Percentiles rank a stretch among this genome's conserved stretches.
Conservation (phyloP, 2,888 invertebrate genomes). For the Pristionchus mayeri region DNA sequence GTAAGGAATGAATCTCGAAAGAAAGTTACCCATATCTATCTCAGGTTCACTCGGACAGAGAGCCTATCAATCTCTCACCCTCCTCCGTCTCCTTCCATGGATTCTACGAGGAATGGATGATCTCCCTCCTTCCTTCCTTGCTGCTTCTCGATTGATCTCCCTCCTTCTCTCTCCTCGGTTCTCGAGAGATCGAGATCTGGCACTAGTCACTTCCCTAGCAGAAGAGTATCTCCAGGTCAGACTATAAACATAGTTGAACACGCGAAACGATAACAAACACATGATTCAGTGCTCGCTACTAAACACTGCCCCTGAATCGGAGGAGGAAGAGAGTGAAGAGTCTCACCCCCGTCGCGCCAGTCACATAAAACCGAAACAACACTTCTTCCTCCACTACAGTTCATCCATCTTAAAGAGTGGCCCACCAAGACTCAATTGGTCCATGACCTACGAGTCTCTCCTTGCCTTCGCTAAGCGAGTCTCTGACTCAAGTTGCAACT, state of each 20-base stretch:
- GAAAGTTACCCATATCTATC: not conserved
- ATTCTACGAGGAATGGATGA: not conserved
- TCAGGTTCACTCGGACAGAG: not conserved
- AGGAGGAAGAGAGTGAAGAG: not conserved
- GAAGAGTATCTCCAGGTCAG: not conserved
- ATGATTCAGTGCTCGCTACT: not conserved
- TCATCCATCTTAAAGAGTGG: not conserved
- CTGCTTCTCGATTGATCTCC: not conserved
- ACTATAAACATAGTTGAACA: not conserved
- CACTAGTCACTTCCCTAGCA: not conserved
- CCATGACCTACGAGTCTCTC: not conserved
- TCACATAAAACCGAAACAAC: not conserved
- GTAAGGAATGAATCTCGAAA: not conserved
- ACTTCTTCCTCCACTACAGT: not conserved
- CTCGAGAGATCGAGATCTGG: not conserved
- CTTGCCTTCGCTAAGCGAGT: not conserved
- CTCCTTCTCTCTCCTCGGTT: not conserved
- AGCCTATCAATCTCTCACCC: not conserved
- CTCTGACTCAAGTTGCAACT: not conserved
- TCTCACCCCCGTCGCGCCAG: not conserved
- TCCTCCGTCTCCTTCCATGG: not conserved
- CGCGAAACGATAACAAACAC: not conserved
- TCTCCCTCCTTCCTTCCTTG: not conserved
- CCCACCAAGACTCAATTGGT: not conserved
- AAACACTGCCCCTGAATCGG: not conserved